Base-by-base conservation (phyloP, 1,140 invertebrate species). In the Vollenhovia emeryi region DNA sequence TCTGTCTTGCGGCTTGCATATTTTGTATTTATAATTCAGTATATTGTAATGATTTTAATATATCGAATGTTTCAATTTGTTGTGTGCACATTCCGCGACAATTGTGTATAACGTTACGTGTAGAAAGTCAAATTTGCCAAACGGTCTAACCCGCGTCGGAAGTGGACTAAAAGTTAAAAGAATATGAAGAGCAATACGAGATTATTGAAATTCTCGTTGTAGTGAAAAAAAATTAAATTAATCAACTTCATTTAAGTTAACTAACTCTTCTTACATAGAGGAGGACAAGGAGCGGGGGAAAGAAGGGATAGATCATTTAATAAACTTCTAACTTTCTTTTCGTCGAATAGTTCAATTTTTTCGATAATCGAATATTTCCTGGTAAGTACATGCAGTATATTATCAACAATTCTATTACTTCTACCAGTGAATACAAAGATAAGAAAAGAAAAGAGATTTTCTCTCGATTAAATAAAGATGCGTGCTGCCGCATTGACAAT, bases 271-370 rank as follows among this genome's bases (percentile, higher is more conserved):
- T 69, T 40, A 52, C 13, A 9, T 40, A 45, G 13, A 73, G 4
- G 62, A 0, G 13, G 11, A 33, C 33, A 57, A 43, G 57, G 24
- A 71, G 18, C 15, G n/a, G 24, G 9, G 33, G 0, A 64, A 43
- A 60, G 21, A 60, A n/a, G 13, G 76, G 11, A 30, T 24, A 33
- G 50, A 64, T 36, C 27, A 71, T 71, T 80, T 33, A 71, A 82
- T 57, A 82, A 57, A 80, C 64, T 45, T 21, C 36, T 40, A 66
- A 78, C 13, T 48, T 36, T 64, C 9, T 64, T 78, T 66, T 69
- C 52, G 2, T 55, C 3, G 21, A 64, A 50, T 21, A 78, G 36
- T 52, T 79, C 60, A 79, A 68, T 50, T 79, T 79, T 57, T 57
- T 57, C 50, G 66, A 21, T 73, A 64, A 36, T 82, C 18, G 30